Evolutionary conservation across 2,113 vertebrate genomes (phyloP), one percentile per base, ranked within the genome.

Genomic region (Leptodactylus fuscus): DNA sequence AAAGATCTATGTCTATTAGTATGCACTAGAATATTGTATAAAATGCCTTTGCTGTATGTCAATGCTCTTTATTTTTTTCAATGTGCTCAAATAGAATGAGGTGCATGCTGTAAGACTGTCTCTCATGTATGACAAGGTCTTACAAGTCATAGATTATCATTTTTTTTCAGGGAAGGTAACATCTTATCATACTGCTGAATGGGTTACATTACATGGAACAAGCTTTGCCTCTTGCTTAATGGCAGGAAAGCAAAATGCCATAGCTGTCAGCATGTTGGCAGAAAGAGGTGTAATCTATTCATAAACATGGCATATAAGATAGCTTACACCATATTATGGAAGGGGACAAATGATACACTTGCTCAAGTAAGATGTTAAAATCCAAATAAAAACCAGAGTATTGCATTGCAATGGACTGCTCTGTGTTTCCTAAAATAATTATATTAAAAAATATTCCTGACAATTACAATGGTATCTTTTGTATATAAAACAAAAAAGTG

Each of bases 251-350:
- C 27, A 67, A 67, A 67, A 67, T 67, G 29, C 34, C 62, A 67
- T 4, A 67, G 62, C 27, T 34, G 62, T 67, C 62, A 67, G 29
- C 0, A 67, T 67, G 29, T 34, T 67, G 29, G 13, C 29, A 67
- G 62, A 32, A 67, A 32, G 34, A 18, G 5, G 27, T 6, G 6
- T 67, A 18, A 67, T 67, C 29, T 13, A 67, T 67, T 32, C 5
- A 34, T 67, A 67, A 67, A 67, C 29, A 16, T 67, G 62, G 15
- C 29, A 67, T 67, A 67, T 67, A 67, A 67, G 15, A 67, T 27
- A 32, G 15, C 13, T 16, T 67, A 34, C 15, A 5, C 29, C 6
- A 7, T 67, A 34, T 34, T 18, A 67, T 18, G 18, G 29, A 67
- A 15, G 10, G 29, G 29, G 13, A 67, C 62, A 34, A 67, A 8